Evolutionary conservation across 2,113 vertebrate species (phyloP).

Genomic region (Camelus bactrianus): DNA sequence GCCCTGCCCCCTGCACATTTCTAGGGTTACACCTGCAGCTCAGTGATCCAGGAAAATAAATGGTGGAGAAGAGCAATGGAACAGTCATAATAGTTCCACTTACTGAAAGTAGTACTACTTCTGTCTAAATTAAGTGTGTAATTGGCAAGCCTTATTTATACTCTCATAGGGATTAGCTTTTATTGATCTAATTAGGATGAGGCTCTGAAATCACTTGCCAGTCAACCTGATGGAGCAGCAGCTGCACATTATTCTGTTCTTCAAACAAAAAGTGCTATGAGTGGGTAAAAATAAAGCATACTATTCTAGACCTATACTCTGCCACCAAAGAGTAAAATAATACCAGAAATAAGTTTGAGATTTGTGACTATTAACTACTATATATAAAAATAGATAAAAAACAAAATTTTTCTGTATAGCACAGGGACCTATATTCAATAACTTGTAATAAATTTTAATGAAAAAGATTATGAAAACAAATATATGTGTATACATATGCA

Average conservation of each 20-base stretch:
- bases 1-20: background rate
- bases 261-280: background rate
- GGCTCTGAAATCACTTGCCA: slow-evolving; percentile 74
- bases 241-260: background rate
- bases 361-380: too few relatives aligned
- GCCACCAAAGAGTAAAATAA: too few relatives aligned
- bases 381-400: too few relatives aligned
- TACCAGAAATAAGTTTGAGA: too few relatives aligned
- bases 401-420: too few relatives aligned
- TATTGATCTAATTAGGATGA: slow-evolving; percentile 83
- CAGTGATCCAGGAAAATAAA: slow-evolving; percentile 41
- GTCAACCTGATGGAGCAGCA: slow-evolving; percentile 66
- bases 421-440: too few relatives aligned
- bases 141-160: slow-evolving; percentile 81
- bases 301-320: background rate
- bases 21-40: background rate
- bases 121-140: slow-evolving; percentile 79
- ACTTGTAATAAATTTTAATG: too few relatives aligned
- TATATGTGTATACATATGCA: too few relatives aligned
- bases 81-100: slow-evolving; percentile 67
- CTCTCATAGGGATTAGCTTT: slow-evolving; percentile 78
- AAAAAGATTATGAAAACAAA: too few relatives aligned
- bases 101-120: slow-evolving; percentile 69
- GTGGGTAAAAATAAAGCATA: background rate
- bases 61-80: slow-evolving; percentile 42